A percentile compares a stretch with the other conserved stretches of the same genome.
phyloP scores from a whole-genome alignment of 2,888 invertebrate species.

The Microplitis deprimator region DNA sequence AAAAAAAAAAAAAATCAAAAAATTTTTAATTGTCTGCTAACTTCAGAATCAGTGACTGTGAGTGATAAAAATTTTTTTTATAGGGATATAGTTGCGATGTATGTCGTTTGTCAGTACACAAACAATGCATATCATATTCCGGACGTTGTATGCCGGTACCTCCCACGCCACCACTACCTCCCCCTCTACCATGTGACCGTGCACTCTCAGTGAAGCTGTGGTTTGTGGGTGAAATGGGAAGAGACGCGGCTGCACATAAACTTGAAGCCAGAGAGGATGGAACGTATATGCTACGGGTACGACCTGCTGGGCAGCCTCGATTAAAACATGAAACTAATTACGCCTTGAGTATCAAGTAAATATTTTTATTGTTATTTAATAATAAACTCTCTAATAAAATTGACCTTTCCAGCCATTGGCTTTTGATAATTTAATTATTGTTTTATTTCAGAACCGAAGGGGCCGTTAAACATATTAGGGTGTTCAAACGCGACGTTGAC shows the following conservation, averaged over 20 bases:
- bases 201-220: slow-evolving; percentile 73
- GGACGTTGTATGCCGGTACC: slow-evolving; percentile 80
- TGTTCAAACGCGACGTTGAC: slow-evolving; percentile 83
- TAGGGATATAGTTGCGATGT: slow-evolving; percentile 90
- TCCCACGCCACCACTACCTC: slow-evolving; percentile 75
- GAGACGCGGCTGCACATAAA: slow-evolving; percentile 82
- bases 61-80: slow-evolving; percentile 16
- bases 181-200: slow-evolving; percentile 75
- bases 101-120: slow-evolving; percentile 88
- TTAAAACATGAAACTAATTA: slow-evolving; percentile 81
- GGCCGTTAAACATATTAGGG: slow-evolving; percentile 92
- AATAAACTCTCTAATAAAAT: neutral
- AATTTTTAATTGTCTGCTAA: neutral
- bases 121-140: slow-evolving; percentile 87
- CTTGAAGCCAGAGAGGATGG: slow-evolving; percentile 86
- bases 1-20: no score
- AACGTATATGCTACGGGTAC: slow-evolving; percentile 87
- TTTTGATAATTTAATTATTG: slow-evolving; percentile 6
- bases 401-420: neutral
- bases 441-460: slow-evolving; percentile 82
- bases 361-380: slow-evolving; percentile 45
- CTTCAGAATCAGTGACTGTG: slow-evolving; percentile 8
- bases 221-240: slow-evolving; percentile 92
- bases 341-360: slow-evolving; percentile 88
- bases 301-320: slow-evolving; percentile 79